Evolutionary conservation across 2,113 vertebrate genomes (phyloP), one percentile per base, ranked within the genome.

Genomic region (Ifrita kowaldi): DNA sequence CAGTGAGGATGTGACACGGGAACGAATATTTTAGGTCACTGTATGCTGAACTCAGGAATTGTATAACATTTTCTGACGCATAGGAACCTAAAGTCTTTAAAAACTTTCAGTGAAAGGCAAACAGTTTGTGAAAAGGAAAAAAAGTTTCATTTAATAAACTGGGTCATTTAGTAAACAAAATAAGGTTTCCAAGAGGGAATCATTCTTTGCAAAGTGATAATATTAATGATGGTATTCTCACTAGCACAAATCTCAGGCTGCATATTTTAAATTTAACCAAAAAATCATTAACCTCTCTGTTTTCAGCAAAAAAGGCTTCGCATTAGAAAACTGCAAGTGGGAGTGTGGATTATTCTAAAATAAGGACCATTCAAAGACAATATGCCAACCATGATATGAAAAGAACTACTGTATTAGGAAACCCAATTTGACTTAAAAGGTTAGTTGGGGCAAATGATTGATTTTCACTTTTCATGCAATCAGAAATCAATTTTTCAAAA

Each of bases 401-500:
- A 84, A 92, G 55, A 69, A 6, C 1, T 49, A 53, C n/a, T 50
- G 16, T 27, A 69, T 78, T 73, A 73, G 75, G 76, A 96, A 91
- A 85, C 6, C 8, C 1, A 82, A 42, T 62, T 64, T 44, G 27
- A 80, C 64, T 65, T 47, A 41, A 89, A 92, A 92, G 28, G 52
- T 87, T 85, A 85, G n/a, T 65, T 71, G n/a, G 82, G 81, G 65
- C 21, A 83, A 95, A 83, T 52, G 33, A 35, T 15, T 90, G 49
- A 91, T 42, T 93, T 94, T 56, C 55, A 70, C 15, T 90, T 93
- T 68, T 70, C 28, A 44, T 62, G 59, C 57, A 87, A 89, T 86
- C 89, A 91, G 68, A 91, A 94, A 86, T 76, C 79, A n/a, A 75
- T 81, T 86, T 64, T 91, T 94, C 50, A 60, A 88, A 95, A 94